Evolutionary conservation across 2,888 invertebrate species (phyloP).

Genomic region (Nephrotoma appendiculata): DNA sequence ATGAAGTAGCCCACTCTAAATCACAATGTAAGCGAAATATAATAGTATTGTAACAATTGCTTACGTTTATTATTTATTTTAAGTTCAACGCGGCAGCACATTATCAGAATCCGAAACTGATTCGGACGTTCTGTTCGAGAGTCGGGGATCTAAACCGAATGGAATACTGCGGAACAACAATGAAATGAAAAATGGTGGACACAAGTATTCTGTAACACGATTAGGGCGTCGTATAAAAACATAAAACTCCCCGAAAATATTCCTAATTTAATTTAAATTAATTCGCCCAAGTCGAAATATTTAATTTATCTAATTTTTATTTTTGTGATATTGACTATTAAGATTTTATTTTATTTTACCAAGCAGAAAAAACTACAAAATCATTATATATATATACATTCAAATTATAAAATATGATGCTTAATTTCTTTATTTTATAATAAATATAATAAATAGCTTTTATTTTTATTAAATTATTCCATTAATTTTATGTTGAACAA

Average conservation of each 20-base stretch:
- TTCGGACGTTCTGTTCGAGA: slow-evolving; percentile 73
- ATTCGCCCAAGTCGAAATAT: background rate
- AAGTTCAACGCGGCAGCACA: slow-evolving; percentile 35
- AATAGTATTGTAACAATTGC: background rate
- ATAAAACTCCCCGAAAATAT: slow-evolving; percentile 14
- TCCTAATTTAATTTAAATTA: background rate
- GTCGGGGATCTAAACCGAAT: slow-evolving; percentile 29
- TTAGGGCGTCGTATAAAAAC: slow-evolving; percentile 31
- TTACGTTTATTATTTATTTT: slow-evolving; percentile 14
- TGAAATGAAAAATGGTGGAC: slow-evolving; percentile 11
- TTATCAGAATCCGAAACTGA: slow-evolving; percentile 69
- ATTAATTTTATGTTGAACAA: background rate
- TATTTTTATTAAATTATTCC: background rate
- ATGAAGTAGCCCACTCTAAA: slow-evolving; percentile 37
- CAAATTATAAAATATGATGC: background rate
- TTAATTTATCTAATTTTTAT: background rate
- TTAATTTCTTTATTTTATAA: background rate
- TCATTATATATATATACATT: background rate
- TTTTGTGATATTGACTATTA: background rate
- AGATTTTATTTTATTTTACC: background rate
- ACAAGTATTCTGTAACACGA: slow-evolving; percentile 24
- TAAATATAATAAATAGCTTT: background rate
- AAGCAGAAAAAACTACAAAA: background rate
- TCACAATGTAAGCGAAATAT: slow-evolving; percentile 6
- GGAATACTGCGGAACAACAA: slow-evolving; percentile 20